Evolutionary conservation across 1,140 invertebrate species (phyloP).

Genomic region (Magallana ariakensis): DNA sequence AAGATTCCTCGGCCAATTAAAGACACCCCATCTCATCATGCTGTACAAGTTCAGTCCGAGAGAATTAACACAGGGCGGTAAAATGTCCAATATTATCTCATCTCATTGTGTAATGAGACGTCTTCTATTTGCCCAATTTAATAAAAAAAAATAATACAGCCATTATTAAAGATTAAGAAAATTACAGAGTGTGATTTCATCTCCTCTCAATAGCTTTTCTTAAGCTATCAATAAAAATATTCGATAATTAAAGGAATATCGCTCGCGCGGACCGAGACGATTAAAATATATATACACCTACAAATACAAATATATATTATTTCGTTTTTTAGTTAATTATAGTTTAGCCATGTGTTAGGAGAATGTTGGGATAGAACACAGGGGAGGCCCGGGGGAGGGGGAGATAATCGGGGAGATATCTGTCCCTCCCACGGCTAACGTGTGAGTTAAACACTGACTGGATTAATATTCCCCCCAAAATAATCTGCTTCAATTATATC

Average conservation of each 20-base stretch:
- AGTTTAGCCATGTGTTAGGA: conserved; percentile 24
- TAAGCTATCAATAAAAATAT: conserved; percentile 7
- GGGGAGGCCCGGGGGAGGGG: conserved; percentile 83
- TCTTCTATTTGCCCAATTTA: background rate
- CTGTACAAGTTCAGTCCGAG: background rate
- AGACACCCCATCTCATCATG: background rate
- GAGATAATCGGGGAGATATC: conserved; percentile 31
- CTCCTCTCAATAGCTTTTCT: background rate
- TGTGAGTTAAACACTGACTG: conserved; percentile 10
- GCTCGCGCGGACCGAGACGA: background rate
- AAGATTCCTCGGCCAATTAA: background rate
- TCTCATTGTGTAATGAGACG: background rate
- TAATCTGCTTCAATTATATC: conserved; percentile 42
- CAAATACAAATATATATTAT: background rate
- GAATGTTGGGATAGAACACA: conserved; percentile 1
- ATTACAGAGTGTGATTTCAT: background rate
- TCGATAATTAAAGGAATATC: background rate
- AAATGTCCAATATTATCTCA: background rate
- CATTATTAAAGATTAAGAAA: background rate
- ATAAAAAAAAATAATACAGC: background rate
- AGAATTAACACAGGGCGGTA: background rate
- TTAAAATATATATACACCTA: background rate
- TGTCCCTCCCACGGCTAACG: background rate
- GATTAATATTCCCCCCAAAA: conserved; percentile 32
- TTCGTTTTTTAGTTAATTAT: conserved; percentile 30